phyloP scores from a whole-genome alignment of 2,888 invertebrate species.

The Drosophila testacea region DNA sequence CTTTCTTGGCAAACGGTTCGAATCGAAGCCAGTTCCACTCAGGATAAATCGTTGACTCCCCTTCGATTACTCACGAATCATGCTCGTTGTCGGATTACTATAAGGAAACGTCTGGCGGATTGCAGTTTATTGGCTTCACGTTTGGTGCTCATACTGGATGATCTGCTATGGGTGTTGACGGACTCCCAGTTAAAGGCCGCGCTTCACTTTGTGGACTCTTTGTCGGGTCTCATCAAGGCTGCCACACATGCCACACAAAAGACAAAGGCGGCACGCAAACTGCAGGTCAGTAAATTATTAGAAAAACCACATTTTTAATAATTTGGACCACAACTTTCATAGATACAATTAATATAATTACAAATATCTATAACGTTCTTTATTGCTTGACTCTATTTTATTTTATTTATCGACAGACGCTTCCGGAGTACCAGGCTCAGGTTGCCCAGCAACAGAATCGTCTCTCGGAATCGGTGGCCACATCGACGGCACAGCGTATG shows the following conservation, averaged over 20 bases:
- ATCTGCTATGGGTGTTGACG: constrained; percentile 98
- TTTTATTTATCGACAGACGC: constrained; percentile 83
- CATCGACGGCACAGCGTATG: constrained; percentile 86
- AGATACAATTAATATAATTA: no score
- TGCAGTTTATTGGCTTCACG: constrained; percentile 97
- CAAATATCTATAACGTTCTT: no score
- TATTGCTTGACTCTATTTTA: background rate
- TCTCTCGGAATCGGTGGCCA: constrained; percentile 82
- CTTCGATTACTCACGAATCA: constrained; percentile 96
- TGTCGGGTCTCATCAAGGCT: constrained; percentile 93
- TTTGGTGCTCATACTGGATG: constrained; percentile 96
- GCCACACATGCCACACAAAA: constrained; percentile 91
- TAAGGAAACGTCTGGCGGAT: constrained; percentile 97
- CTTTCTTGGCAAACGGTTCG: constrained; percentile 98
- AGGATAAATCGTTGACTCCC: constrained; percentile 92
- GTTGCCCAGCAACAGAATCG: constrained; percentile 86
- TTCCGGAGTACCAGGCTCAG: constrained; percentile 91
- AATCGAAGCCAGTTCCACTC: constrained; percentile 95
- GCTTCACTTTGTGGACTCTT: constrained; percentile 93
- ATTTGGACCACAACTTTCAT: no score
- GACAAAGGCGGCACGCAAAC: constrained; percentile 93
- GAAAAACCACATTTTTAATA: no score
- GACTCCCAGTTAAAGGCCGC: constrained; percentile 98
- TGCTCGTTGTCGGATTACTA: constrained; percentile 96
- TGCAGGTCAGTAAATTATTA: constrained; percentile 87